A percentile compares a stretch with the other conserved stretches of the same genome.
Evolutionary conservation across 2,888 invertebrate genomes (phyloP).

Genomic region (Mythimna ferrago): DNA sequence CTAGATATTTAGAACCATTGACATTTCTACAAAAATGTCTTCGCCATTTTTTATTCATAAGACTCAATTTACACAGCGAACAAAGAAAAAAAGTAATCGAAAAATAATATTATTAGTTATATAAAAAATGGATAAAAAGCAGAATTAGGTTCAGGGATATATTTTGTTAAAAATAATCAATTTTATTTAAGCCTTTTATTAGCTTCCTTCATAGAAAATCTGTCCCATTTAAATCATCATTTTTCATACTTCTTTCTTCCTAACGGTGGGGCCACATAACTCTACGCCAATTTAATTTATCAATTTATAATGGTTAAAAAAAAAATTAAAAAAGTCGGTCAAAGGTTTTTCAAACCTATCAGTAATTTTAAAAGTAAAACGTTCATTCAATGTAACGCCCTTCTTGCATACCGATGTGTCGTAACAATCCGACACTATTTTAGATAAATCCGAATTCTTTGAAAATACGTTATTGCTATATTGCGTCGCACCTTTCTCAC

Average conservation of each 20-base stretch:
- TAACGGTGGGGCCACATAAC: slow-evolving; percentile 56
- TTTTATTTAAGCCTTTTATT: not conserved
- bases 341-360: not conserved
- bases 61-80: not conserved
- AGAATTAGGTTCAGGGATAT: not conserved
- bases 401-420: no score
- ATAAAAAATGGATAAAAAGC: not conserved
- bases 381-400: no score
- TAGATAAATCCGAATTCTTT: no score
- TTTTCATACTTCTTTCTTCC: slow-evolving; percentile 63
- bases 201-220: not conserved
- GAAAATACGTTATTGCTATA: no score
- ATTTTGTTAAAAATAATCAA: not conserved
- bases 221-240: slow-evolving; percentile 26
- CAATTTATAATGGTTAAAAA: no score
- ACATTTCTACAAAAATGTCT: slow-evolving; percentile 15
- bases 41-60: not conserved
- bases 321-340: no score
- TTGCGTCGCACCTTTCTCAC: no score
- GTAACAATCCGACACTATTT: no score
- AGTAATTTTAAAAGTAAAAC: no score
- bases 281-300: not conserved
- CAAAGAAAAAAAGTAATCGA: not conserved
- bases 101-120: slow-evolving; percentile 4
- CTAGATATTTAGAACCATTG: not conserved